Conservation (phyloP, 2,888 invertebrate genomes). For the Noctua comes region DNA sequence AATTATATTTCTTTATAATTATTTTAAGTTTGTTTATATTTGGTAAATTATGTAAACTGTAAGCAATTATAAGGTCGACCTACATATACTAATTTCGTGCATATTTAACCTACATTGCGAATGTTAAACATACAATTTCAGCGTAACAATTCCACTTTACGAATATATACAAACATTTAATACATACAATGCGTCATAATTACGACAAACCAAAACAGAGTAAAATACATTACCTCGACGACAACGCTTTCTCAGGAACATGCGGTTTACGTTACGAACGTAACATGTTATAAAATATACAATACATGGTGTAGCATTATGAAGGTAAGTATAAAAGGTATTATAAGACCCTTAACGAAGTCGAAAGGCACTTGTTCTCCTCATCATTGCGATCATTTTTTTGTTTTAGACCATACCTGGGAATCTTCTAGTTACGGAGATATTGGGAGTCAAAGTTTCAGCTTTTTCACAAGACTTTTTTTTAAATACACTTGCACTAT, state of each 20-base stretch:
- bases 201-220: slow-evolving; percentile 25
- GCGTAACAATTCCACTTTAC: neutral
- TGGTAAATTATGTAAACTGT: neutral
- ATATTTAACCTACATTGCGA: neutral
- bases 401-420: too few species aligned
- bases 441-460: too few species aligned
- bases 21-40: neutral
- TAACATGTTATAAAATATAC: slow-evolving; percentile 43
- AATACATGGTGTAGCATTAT: slow-evolving; percentile 52
- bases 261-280: slow-evolving; percentile 2
- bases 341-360: too few species aligned
- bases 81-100: neutral
- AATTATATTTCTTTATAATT: neutral
- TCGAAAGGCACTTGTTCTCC: too few species aligned
- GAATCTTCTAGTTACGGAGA: too few species aligned
- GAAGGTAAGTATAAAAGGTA: too few species aligned
- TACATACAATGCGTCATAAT: slow-evolving; percentile 22
- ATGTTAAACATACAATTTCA: neutral
- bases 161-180: neutral
- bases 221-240: slow-evolving; percentile 29
- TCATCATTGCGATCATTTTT: too few species aligned
- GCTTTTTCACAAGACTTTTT: too few species aligned
- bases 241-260: slow-evolving; percentile 33
- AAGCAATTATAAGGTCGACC: neutral
- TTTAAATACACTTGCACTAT: too few species aligned